Percentiles rank a stretch among this genome's conserved stretches.
Conservation (phyloP, 1,140 invertebrate genomes). For the Oscheius sp. region DNA sequence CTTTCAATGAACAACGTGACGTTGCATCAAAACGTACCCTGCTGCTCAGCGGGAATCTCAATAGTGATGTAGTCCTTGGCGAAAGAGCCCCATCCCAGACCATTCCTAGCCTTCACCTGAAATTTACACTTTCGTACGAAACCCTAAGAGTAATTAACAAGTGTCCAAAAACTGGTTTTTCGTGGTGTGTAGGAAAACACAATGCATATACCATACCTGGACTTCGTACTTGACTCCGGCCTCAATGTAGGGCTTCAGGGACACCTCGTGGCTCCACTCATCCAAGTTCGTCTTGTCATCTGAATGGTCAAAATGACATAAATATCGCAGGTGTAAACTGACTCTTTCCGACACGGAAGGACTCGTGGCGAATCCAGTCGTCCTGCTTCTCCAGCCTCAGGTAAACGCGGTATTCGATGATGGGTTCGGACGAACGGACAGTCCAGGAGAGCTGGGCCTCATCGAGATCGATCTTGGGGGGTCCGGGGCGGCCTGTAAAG, state of each 20-base stretch:
- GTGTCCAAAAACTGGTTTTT: too few species aligned
- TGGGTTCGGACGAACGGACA: constrained; percentile 15
- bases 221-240: constrained; percentile 22
- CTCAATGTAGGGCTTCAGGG: background rate
- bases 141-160: too few species aligned
- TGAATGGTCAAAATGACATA: constrained; percentile 20
- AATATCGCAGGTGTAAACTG: too few species aligned
- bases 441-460: constrained; percentile 22
- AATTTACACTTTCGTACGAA: too few species aligned
- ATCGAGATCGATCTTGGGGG: constrained; percentile 18
- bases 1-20: background rate
- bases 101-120: constrained; percentile 35
- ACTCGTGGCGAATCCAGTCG: constrained; percentile 10
- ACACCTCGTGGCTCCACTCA: constrained; percentile 5
- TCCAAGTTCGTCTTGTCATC: constrained; percentile 17
- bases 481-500: constrained; percentile 31
- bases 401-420: constrained; percentile 24
- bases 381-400: constrained; percentile 19
- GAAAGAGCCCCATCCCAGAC: constrained; percentile 29
- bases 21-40: constrained; percentile 4
- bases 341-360: constrained; percentile 17
- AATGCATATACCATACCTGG: too few species aligned
- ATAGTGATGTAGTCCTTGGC: constrained; percentile 27
- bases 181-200: too few species aligned
- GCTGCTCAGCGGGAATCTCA: background rate